Percentiles rank a stretch among this genome's conserved stretches.
Evolutionary conservation across 1,140 invertebrate genomes (phyloP).

Genomic region (Drosophila aff.): DNA sequence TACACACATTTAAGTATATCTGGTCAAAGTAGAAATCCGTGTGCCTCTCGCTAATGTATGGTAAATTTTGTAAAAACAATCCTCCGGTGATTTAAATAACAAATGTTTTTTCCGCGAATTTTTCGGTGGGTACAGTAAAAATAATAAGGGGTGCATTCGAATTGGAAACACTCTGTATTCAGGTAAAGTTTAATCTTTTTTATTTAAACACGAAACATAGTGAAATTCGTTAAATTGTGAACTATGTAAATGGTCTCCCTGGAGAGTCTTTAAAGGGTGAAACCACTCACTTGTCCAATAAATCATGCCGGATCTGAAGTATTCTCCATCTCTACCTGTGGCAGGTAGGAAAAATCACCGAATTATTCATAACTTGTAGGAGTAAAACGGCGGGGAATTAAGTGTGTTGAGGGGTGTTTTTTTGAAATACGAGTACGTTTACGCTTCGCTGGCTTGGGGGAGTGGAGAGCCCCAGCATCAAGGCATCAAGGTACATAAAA

Average conservation of each 20-base stretch:
- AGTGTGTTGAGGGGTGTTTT: conserved; percentile 17
- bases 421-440: conserved; percentile 13
- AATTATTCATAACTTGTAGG: conserved; percentile 46
- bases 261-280: conserved; percentile 1
- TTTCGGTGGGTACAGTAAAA: background rate
- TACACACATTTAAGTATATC: conserved; percentile 40
- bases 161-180: background rate
- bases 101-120: conserved; percentile 17
- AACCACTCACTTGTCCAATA: conserved; percentile 7
- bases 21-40: conserved; percentile 41
- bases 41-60: conserved; percentile 44
- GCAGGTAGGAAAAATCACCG: conserved; percentile 23
- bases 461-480: background rate
- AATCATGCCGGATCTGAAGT: conserved; percentile 1
- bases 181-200: background rate
- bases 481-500: conserved; percentile 17
- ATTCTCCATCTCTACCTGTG: conserved; percentile 3
- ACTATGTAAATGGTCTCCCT: background rate
- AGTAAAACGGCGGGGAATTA: conserved; percentile 37
- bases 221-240: too few species aligned
- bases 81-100: conserved; percentile 30
- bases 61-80: conserved; percentile 60
- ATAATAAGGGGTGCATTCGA: background rate
- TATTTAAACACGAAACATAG: too few species aligned
- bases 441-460: conserved; percentile 4